Evolutionary conservation across 2,888 invertebrate genomes (phyloP), one percentile per base, ranked within the genome.

Genomic region (Spilosoma lubricipeda): DNA sequence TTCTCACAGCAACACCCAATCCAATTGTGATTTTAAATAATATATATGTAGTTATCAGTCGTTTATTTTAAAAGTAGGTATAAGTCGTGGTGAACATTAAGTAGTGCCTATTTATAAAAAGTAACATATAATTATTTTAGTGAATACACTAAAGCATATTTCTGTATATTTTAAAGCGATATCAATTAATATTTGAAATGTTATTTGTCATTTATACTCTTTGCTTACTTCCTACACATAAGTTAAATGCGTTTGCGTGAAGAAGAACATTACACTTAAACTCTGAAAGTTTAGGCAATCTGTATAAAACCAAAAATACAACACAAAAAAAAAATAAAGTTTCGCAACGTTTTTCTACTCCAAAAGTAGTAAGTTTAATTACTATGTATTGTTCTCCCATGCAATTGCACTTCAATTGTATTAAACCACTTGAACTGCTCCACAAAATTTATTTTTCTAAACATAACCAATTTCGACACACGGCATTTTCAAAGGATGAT

Each of bases 21-120:
- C 73, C 72, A 52, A 82, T 82, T 77, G 66, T 83, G 80, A 75
- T 77, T 74, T 82, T 67, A 64, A 80, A 82, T 73, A n/a, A 18
- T 77, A 75, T 76, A 18, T 76, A 77, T 36, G 33, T 56, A 20
- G 42, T 66, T 74, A 66, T 72, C 72, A 36, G 33, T 23, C n/a
- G 8, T 48, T 18, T 65, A 39, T 66, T 65, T 70, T 42, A 48
- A 56, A 52, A 23, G 52, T 64, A 64, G 59, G 67, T 72, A 67
- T 36, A 52, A 5, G 63, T 30, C 4, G 70, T 70, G 69, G 39
- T 27, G 39, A 56, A 56, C 27, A 48, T 48, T 13, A 23, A 67
- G 33, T 13, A 33, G 67, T 48, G 11, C 48, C 48, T 67, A 48
- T 67, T 67, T 48, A 48, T 67, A 20, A 67, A 67, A 27, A 42